Percentiles rank a stretch among this genome's conserved stretches.
These are phyloP conservation scores for Paragorgia papillata DNA, from an alignment of 92 coral and sea anemone genomes.

Conservation along the genomic window DNA sequence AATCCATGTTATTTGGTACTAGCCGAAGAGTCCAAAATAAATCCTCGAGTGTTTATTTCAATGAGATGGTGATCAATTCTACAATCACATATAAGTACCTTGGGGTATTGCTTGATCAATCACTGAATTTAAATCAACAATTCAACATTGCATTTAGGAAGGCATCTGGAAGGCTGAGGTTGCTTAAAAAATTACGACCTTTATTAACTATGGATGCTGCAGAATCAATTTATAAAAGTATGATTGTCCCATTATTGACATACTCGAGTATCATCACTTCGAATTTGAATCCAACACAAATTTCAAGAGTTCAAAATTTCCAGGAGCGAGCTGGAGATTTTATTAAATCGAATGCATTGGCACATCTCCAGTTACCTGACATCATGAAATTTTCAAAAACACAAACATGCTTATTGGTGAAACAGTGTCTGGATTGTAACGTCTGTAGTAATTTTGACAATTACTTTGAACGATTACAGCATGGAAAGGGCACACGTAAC, in stretches of 20 bases:
- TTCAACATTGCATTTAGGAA: neutral
- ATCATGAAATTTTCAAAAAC: neutral
- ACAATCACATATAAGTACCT: slow-evolving; percentile 30
- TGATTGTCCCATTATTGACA: slow-evolving; percentile 16
- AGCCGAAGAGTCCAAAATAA: slow-evolving; percentile 15
- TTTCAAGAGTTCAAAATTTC: neutral
- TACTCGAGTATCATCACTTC: slow-evolving; percentile 1
- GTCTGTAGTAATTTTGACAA: neutral
- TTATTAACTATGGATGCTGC: neutral
- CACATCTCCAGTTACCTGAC: neutral
- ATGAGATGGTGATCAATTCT: slow-evolving; percentile 2
- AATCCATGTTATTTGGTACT: slow-evolving; percentile 19
- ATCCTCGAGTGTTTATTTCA: neutral
- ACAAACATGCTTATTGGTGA: neutral
- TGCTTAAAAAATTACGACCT: neutral
- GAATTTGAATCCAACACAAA: neutral
- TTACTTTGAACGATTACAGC: neutral
- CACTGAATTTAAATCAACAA: neutral
- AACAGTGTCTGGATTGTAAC: slow-evolving; percentile 4
- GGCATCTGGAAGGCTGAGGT: neutral
- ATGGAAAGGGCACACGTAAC: slow-evolving; percentile 9
- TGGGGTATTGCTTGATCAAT: slow-evolving; percentile 14
- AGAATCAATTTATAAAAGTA: neutral
- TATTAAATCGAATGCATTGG: neutral
- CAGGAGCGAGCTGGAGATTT: slow-evolving; percentile 8